phyloP scores from a whole-genome alignment of 2,113 vertebrate genomes.

The Aldabrachelys gigantea region DNA sequence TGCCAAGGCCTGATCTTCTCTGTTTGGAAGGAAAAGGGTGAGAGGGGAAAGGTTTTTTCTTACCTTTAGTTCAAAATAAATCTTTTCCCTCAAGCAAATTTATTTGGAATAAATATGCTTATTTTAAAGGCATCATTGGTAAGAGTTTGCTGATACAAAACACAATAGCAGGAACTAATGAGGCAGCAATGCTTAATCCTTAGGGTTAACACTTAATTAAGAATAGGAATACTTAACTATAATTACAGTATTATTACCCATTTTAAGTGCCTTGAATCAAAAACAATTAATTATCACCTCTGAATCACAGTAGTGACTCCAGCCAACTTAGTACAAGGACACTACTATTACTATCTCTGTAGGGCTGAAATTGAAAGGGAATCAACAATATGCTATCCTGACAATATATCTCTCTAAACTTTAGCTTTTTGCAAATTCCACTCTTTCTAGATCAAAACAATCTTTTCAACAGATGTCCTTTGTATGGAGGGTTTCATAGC shows the following conservation, averaged over 20 bases:
- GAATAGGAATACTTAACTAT: neutral
- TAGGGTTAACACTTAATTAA: conserved; percentile 1
- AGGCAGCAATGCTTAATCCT: conserved; percentile 5
- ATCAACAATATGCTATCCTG: neutral
- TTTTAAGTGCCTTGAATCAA: neutral
- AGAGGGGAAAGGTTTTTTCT: neutral
- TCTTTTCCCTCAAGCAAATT: neutral
- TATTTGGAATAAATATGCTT: neutral
- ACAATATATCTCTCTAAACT: neutral
- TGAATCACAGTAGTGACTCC: neutral
- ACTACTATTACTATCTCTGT: neutral
- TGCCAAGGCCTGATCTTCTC: conserved; percentile 65
- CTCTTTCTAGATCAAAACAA: neutral
- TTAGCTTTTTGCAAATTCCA: neutral
- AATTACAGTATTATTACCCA: conserved; percentile 23
- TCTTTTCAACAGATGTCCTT: neutral
- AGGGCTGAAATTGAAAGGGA: neutral
- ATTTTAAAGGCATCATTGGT: neutral
- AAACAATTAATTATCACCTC: conserved; percentile 29
- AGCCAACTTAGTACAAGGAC: neutral
- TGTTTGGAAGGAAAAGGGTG: conserved; percentile 34
- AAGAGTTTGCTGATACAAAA: conserved; percentile 7
- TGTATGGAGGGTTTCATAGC: neutral
- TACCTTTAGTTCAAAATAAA: neutral
- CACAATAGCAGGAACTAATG: neutral